These are phyloP conservation scores for Danaus melanippus DNA, from an alignment of 1,140 invertebrate species.

Conservation along the genomic window DNA sequence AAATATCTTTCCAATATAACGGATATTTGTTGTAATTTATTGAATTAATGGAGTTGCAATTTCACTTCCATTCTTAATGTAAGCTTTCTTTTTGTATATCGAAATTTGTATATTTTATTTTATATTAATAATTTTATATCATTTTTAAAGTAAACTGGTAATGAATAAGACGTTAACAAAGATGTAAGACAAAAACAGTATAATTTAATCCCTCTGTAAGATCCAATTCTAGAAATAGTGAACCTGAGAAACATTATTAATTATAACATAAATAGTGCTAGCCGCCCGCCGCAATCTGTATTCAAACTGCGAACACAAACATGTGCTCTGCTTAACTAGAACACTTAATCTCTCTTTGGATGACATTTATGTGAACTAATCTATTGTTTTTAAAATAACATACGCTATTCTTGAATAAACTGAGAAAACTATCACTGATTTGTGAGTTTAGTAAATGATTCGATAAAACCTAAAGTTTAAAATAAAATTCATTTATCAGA, in stretches of 20 bases:
- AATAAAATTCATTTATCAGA: too few relatives aligned
- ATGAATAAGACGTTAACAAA: too few relatives aligned
- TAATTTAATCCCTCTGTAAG: background rate
- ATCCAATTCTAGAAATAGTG: slow-evolving; percentile 3
- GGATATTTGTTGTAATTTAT: too few relatives aligned
- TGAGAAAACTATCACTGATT: background rate
- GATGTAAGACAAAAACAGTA: too few relatives aligned
- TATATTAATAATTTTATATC: too few relatives aligned
- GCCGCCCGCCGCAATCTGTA: slow-evolving; percentile 10
- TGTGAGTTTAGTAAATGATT: too few relatives aligned
- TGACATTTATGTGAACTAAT: slow-evolving; percentile 16
- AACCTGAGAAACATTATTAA: slow-evolving; percentile 10
- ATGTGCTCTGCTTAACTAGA: slow-evolving; percentile 8
- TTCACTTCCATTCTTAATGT: too few relatives aligned
- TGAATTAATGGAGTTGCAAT: too few relatives aligned
- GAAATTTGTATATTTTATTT: too few relatives aligned
- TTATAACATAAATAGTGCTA: slow-evolving; percentile 8
- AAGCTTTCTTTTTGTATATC: too few relatives aligned
- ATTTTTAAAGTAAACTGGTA: too few relatives aligned
- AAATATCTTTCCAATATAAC: slow-evolving; percentile 4
- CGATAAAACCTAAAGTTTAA: too few relatives aligned
- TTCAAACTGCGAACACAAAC: slow-evolving; percentile 7
- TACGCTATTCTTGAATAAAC: background rate
- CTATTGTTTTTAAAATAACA: slow-evolving; percentile 3
- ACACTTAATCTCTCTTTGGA: slow-evolving; percentile 12